Base-by-base conservation (phyloP, 2,797 vertebrate genomes). In the Sarcoramphus papa region DNA sequence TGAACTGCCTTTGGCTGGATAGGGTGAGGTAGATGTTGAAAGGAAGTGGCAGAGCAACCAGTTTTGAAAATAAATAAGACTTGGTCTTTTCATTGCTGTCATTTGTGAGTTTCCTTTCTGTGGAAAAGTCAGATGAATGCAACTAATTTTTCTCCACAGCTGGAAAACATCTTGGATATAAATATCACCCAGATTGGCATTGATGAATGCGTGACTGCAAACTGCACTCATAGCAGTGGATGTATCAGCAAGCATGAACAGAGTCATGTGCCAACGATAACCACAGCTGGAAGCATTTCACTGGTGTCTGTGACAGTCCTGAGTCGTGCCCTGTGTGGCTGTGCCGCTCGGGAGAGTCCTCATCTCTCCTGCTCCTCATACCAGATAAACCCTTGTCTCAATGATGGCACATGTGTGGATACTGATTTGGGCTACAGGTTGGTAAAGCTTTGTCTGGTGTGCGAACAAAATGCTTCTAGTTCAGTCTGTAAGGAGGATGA, bases 381-480 rank as follows among this genome's bases (percentile, higher is more conserved):
- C 96, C 83, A 96, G 48, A 54, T 57, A 78, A 98, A 96, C 97
- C 99, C 99, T 48, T 99, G 99, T 74, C 97, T 99, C 78, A 99
- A 99, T 4, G 98, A 98, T 43, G 99, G 99, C 68, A 98, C 98
- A 8, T 99, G 99, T 56, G 45, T 97, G 88, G 98, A 99, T 47
- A 98, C 98, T 11, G 98, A 98, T 2, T 96, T 99, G 67, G 99
- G 99, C 88, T 99, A 98, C 98, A 98, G 98, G 99, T 99, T 80
- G 90, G 95, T 97, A 78, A 68, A 79, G 33, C 17, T 89, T 45
- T 41, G 13, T 18, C 19, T 59, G 45, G 23, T 35, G 41, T 56
- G 43, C 57, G 73, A 77, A 18, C 35, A 56, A 68, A 78, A 43
- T 47, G 13, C 50, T 69, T 25, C 35, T 24, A 45, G 22, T 6